These are phyloP conservation scores for Berghia stephanieae DNA, from an alignment of 1,140 invertebrate species.

Conservation along the genomic window DNA sequence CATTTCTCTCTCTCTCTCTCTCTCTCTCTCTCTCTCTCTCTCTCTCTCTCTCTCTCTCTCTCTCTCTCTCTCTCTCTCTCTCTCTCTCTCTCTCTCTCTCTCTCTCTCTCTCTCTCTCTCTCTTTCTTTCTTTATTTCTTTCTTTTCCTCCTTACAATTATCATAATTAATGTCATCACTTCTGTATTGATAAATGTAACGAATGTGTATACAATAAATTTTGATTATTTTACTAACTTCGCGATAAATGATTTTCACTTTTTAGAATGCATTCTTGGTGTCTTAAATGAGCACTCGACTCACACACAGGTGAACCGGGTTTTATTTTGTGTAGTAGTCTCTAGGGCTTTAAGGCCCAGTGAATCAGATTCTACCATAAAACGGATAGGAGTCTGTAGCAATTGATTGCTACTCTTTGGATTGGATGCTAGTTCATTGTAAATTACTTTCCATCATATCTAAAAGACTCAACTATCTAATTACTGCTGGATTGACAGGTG, in stretches of 20 bases:
- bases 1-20: neutral
- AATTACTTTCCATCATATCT: too few relatives aligned
- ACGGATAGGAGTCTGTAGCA: too few relatives aligned
- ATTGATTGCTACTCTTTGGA: too few relatives aligned
- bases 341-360: too few relatives aligned
- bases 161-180: neutral
- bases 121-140: conserved; percentile 29
- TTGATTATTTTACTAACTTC: neutral
- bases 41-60: conserved; percentile 31
- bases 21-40: neutral
- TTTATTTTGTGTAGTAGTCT: too few relatives aligned
- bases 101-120: conserved; percentile 39
- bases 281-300: too few relatives aligned
- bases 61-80: conserved; percentile 43
- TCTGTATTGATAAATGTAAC: neutral
- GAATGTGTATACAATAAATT: neutral
- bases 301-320: too few relatives aligned
- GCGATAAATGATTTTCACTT: neutral
- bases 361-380: too few relatives aligned
- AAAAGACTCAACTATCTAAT: too few relatives aligned
- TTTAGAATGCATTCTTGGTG: too few relatives aligned
- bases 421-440: too few relatives aligned
- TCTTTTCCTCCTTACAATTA: conserved; percentile 5
- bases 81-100: conserved; percentile 41
- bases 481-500: too few relatives aligned